Evolutionary conservation across 2,888 invertebrate genomes (phyloP), one percentile per base, ranked within the genome.

Genomic region (Lycocerus yunnanus): DNA sequence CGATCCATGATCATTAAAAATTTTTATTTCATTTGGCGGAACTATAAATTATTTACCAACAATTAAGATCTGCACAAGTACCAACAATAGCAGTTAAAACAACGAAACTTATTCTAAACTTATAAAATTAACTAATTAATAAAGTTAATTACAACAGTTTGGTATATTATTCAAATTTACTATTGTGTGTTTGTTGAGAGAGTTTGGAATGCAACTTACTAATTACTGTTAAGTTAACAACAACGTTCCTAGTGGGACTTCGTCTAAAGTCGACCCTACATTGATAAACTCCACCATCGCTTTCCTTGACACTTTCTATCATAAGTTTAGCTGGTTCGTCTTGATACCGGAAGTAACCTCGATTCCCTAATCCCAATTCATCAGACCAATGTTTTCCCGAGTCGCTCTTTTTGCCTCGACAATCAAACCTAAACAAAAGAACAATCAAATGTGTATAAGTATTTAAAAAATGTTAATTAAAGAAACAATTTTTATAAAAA

Each of bases 241-340:
- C 92, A 82, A 94, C 91, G 86, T 96, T 95, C 81, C 95, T 91
- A 2, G 96, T 97, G 0, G 96, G 96, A 11, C 95, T 94, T 86
- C 94, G 94, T 85, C 93, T 94, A 89, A 96, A 97, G 89, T 97
- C 97, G 6, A 96, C 95, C 75, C 97, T 90, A 88, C 97, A 97
- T 77, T 95, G 90, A 88, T 96, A 96, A 77, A 95, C 90, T 13
- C 95, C 96, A 1, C 92, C 93, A 84, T 97, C 96, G 60, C 89
- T 89, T 77, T 93, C 92, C 71, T 91, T 89, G 69, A 95, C 93
- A 82, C 90, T 91, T 85, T 94, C 93, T 74, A 96, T 89, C 80
- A 92, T 92, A 79, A 96, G 89, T 78, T 92, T 93, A 3, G 95
- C 94, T 2, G 95, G 94, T 24, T 90, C 91, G 58, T 93, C 93